Base-by-base conservation (phyloP, 2,113 vertebrate genomes). In the Hipposideros armiger region DNA sequence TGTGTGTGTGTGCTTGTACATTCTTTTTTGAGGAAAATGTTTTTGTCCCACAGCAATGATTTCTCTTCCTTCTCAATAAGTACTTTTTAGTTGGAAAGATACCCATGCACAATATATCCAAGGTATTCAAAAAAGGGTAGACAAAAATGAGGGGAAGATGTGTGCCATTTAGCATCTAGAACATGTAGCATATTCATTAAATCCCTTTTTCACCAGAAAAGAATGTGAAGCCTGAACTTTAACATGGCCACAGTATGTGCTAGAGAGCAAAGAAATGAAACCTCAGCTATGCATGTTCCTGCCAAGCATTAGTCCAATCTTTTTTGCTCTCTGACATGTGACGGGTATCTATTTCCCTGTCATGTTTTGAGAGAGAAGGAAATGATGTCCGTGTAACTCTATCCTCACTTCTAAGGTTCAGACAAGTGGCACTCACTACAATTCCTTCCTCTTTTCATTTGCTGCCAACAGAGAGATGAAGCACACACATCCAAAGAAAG, bases 1-100 rank as follows among this genome's bases (percentile, higher is more conserved):
- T 56, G 11, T 81, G 16, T 58, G 40, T 97, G 98, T 98, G 97
- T 87, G 96, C 95, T 96, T 96, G 97, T 91, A 87, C 94, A 97
- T 97, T 96, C 81, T 90, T 98, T 97, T 98, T 97, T 98, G 96
- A 98, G 97, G 96, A 97, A 98, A 97, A 97, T 91, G 96, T 91
- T 98, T 98, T 98, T 98, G 95, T 98, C 97, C 95, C 97, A 98
- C 96, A 98, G 94, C 56, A 97, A 67, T 97, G 96, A 97, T 98
- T 97, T 96, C 24, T 86, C 36, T 56, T 96, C 28, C 50, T 88
- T 94, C 86, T 95, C 89, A 82, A 45, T 94, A 93, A 95, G 52
- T 80, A 66, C 10, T 94, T 93, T 97, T 95, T 36, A 87, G 88
- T 83, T 66, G 80, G 69, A 95, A 96, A 89, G 88, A 96, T 84